phyloP scores from a whole-genome alignment of 1,140 invertebrate species.

The Metaphire vulgaris region DNA sequence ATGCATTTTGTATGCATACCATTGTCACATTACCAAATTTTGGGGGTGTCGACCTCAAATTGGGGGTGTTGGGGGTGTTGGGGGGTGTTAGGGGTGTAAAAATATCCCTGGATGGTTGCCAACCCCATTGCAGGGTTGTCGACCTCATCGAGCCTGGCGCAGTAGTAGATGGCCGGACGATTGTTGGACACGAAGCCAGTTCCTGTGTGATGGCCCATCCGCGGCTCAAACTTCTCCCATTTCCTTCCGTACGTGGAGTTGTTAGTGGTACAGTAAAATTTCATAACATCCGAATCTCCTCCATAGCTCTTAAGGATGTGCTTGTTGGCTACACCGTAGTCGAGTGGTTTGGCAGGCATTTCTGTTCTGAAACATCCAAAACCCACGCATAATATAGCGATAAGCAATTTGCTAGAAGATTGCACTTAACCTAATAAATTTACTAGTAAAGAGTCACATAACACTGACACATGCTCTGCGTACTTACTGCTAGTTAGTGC shows the following conservation, averaged over 20 bases:
- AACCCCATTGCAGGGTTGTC: conserved; percentile 49
- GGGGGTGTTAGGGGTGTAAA: too few species aligned
- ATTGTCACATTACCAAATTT: too few species aligned
- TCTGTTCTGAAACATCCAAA: neutral
- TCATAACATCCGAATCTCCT: conserved; percentile 48
- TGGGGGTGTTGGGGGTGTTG: too few species aligned
- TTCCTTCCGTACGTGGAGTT: conserved; percentile 45
- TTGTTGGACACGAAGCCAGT: conserved; percentile 49
- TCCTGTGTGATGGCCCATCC: conserved; percentile 42
- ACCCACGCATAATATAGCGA: too few species aligned
- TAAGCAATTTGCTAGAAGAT: too few species aligned
- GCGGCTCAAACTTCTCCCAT: conserved; percentile 49
- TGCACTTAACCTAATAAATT: too few species aligned
- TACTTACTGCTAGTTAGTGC: too few species aligned
- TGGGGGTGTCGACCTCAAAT: too few species aligned
- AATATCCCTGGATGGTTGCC: too few species aligned
- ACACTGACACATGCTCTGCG: too few species aligned
- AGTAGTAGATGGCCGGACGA: conserved; percentile 47
- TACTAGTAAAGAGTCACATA: too few species aligned
- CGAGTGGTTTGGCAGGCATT: neutral
- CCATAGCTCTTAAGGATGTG: conserved; percentile 47
- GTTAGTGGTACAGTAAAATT: conserved; percentile 49
- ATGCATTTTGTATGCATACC: too few species aligned
- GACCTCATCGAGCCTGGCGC: conserved; percentile 44
- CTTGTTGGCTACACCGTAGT: conserved; percentile 8